These are phyloP conservation scores for Callospermophilus lateralis DNA, from an alignment of 2,113 vertebrate species.

Conservation along the genomic window DNA sequence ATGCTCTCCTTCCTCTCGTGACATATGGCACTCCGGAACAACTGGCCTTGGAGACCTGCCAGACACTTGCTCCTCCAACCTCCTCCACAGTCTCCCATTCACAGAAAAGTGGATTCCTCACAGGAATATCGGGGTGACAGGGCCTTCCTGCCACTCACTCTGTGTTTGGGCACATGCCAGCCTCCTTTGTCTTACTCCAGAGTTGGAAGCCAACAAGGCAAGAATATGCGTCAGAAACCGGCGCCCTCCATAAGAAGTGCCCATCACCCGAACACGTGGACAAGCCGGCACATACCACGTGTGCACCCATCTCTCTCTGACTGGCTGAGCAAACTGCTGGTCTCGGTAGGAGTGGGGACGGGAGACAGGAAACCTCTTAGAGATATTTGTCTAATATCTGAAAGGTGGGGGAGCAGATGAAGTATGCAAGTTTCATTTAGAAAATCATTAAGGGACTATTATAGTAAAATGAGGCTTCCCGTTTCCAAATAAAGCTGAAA, in stretches of 20 bases:
- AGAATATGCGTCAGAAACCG: neutral
- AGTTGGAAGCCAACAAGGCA: neutral
- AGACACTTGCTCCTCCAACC: neutral
- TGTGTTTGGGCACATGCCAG: conserved; percentile 50
- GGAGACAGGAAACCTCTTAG: neutral
- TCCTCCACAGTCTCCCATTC: conserved; percentile 11
- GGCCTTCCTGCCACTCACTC: conserved; percentile 50
- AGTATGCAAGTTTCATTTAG: conserved; percentile 71
- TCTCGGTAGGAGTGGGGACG: neutral
- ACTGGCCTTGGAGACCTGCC: conserved; percentile 62
- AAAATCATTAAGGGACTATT: conserved; percentile 77
- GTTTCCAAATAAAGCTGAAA: conserved; percentile 74
- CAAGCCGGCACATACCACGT: fast-evolving
- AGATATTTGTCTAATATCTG: conserved; percentile 74
- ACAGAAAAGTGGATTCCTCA: neutral
- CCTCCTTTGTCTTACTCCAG: neutral
- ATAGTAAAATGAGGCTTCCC: conserved; percentile 73
- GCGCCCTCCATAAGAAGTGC: neutral
- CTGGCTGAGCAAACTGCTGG: conserved; percentile 51
- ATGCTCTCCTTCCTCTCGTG: neutral
- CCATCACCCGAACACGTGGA: neutral
- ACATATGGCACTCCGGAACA: conserved; percentile 40
- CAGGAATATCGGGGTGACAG: neutral
- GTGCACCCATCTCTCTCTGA: conserved; percentile 20
- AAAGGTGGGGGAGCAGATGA: conserved; percentile 64